Percentiles rank a stretch among this genome's conserved stretches.
Conservation (phyloP, 2,888 invertebrate genomes). For the Apocheima hispidaria region DNA sequence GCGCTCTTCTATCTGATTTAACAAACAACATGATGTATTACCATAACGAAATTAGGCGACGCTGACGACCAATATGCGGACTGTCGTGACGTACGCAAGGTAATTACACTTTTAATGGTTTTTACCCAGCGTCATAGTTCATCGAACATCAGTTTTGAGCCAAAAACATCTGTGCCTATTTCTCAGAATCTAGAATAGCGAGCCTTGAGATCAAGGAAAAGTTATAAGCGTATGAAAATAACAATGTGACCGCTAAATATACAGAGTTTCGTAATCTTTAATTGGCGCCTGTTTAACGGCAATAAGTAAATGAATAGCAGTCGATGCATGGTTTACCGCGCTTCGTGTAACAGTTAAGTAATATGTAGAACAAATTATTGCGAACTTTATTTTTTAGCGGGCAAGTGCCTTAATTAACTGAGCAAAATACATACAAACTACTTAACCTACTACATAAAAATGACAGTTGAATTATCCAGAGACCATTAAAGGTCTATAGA, state of each 20-base stretch:
- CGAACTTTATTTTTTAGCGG: no score
- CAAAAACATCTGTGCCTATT: slow-evolving; percentile 22
- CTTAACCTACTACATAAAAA: no score
- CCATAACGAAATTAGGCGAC: slow-evolving; percentile 38
- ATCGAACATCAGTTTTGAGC: slow-evolving; percentile 25
- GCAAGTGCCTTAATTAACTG: no score
- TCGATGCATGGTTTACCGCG: slow-evolving; percentile 17
- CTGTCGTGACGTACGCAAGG: slow-evolving; percentile 27
- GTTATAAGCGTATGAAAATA: slow-evolving; percentile 15
- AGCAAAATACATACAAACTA: no score
- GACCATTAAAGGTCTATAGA: no score
- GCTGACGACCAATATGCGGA: slow-evolving; percentile 24
- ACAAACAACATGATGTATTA: slow-evolving; percentile 41
- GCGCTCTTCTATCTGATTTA: slow-evolving; percentile 36
- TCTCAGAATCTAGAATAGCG: slow-evolving; percentile 16
- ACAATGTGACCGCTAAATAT: slow-evolving; percentile 18
- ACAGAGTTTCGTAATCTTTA: slow-evolving; percentile 19
- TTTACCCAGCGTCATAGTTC: slow-evolving; percentile 29
- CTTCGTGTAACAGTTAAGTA: neutral
- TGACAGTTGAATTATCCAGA: no score
- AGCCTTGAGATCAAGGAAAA: slow-evolving; percentile 26
- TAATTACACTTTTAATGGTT: slow-evolving; percentile 32
- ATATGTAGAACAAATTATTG: slow-evolving; percentile 13
- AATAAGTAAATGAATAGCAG: slow-evolving; percentile 24
- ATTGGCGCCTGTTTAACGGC: slow-evolving; percentile 18